A percentile compares a stretch with the other conserved stretches of the same genome.
Evolutionary conservation across 1,140 invertebrate genomes (phyloP).

Genomic region (Apocrypta bakeri): DNA sequence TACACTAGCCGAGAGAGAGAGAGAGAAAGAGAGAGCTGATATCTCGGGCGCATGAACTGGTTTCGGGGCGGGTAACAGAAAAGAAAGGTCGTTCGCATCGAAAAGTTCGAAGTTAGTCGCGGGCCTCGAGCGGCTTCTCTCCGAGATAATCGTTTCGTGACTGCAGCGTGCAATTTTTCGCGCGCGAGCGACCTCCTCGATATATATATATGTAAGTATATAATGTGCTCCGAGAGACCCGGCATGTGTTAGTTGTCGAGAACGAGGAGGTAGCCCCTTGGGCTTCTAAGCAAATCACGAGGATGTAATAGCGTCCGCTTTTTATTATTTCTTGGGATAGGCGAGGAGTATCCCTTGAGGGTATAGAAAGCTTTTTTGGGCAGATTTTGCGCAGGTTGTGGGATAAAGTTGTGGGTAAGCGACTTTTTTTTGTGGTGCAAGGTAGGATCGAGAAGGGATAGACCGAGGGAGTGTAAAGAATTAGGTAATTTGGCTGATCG

Average conservation of each 20-base stretch:
- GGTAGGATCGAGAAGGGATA: not conserved
- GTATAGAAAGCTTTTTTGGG: not conserved
- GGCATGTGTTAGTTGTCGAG: not conserved
- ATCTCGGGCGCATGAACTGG: slow-evolving; percentile 36
- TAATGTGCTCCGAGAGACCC: not conserved
- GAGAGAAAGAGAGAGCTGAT: not conserved
- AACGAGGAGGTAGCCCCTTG: not conserved
- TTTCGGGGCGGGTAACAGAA: slow-evolving; percentile 12
- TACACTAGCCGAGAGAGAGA: not conserved
- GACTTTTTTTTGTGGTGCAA: not conserved
- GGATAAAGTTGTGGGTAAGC: not conserved
- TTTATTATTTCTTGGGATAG: slow-evolving; percentile 24
- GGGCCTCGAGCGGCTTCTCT: not conserved
- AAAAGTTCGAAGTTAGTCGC: slow-evolving; percentile 44
- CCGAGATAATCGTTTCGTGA: slow-evolving; percentile 40
- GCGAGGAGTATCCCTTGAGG: slow-evolving; percentile 1
- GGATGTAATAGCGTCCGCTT: not conserved
- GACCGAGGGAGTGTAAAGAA: not conserved
- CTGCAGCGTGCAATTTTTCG: slow-evolving; percentile 45
- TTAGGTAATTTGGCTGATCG: not conserved
- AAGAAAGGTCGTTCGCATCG: slow-evolving; percentile 49
- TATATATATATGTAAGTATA: not conserved
- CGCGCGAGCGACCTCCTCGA: slow-evolving; percentile 2
- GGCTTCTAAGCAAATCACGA: slow-evolving; percentile 24
- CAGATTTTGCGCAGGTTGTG: not conserved